phyloP scores from a whole-genome alignment of 2,113 vertebrate genomes.

The Dromas ardeola region DNA sequence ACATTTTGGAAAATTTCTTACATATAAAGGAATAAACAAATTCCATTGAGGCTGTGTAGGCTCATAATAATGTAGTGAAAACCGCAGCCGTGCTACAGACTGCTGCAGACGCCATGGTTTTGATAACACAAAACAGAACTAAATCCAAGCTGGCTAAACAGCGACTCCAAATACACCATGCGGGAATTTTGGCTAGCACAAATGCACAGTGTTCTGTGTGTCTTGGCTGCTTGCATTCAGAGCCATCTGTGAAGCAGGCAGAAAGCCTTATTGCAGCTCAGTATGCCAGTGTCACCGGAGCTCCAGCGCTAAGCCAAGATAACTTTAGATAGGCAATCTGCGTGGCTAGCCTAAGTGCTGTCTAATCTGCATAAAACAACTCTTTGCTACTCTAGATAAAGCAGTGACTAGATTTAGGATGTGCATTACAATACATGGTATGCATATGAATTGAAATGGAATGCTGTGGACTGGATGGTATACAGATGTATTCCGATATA shows the following conservation, averaged over 20 bases:
- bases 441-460: neutral
- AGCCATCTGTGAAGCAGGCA: conserved; percentile 52
- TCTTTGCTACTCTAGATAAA: neutral
- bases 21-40: neutral
- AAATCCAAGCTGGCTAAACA: conserved; percentile 21
- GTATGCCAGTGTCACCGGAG: neutral
- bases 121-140: conserved; percentile 14
- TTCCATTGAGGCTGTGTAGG: neutral
- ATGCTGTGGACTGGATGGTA: neutral
- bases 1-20: neutral
- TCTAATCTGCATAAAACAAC: neutral
- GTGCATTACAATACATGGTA: neutral
- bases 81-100: neutral
- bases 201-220: neutral
- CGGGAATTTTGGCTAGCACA: conserved; percentile 16
- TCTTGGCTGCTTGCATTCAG: neutral
- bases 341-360: neutral
- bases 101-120: neutral
- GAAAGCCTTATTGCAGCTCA: neutral
- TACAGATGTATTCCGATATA: neutral
- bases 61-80: neutral
- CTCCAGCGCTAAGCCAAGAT: neutral
- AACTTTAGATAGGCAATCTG: neutral
- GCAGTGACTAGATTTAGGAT: neutral
- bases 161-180: neutral